A percentile compares a stretch with the other conserved stretches of the same genome.
Conservation (phyloP, 2,113 vertebrate species). For the Erpornis zantholeuca region DNA sequence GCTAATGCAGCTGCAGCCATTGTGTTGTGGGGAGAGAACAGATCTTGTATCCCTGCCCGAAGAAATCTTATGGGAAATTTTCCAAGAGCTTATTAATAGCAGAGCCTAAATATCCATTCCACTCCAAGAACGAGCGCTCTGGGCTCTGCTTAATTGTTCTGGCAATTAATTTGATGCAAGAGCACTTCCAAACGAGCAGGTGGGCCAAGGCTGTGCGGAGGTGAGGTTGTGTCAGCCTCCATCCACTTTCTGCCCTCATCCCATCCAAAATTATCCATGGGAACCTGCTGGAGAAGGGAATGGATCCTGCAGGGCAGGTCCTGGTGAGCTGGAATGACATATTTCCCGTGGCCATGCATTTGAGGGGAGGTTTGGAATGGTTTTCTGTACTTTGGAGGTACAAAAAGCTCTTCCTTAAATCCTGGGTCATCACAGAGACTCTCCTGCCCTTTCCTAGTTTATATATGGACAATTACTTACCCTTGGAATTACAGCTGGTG, state of each 20-base stretch:
- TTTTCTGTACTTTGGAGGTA: neutral
- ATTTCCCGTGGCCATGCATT: accelerated
- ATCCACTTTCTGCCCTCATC: neutral
- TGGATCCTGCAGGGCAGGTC: neutral
- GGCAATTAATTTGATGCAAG: neutral
- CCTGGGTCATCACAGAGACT: neutral
- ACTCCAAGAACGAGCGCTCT: neutral
- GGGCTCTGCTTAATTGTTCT: neutral
- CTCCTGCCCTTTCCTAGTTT: neutral
- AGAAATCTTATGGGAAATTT: constrained; percentile 12
- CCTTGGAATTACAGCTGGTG: neutral
- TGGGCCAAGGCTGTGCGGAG: neutral
- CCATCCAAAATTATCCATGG: neutral
- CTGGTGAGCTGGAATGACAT: accelerated
- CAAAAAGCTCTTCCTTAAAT: neutral
- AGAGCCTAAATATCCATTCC: constrained; percentile 1
- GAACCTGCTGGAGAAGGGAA: neutral
- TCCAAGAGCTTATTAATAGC: constrained; percentile 19
- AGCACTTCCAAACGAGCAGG: neutral
- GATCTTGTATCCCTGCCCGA: neutral
- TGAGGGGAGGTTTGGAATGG: neutral
- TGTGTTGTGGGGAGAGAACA: neutral
- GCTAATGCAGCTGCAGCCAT: constrained; percentile 5
- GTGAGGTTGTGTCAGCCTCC: neutral
- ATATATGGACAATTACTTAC: neutral